Evolutionary conservation across 92 coral and sea anemone species (phyloP), one percentile per base, ranked within the genome.

Genomic region (Siderastrea radians): DNA sequence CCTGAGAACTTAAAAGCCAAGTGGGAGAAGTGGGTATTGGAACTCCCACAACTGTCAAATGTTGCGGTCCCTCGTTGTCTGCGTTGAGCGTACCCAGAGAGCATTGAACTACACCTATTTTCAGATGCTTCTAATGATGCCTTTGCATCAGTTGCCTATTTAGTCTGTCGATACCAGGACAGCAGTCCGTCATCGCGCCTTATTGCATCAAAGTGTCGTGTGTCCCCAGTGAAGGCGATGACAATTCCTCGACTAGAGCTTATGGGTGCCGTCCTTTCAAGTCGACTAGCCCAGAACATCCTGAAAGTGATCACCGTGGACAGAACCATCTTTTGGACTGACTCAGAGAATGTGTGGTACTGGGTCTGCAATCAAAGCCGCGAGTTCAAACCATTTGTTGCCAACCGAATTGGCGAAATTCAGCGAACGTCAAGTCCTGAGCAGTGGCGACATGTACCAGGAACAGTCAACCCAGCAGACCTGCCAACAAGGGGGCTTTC

Each of bases 251-350:
- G 54, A 6, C 75, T 60, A 47, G 87, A 90, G 64, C 81, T 90
- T 38, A 89, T 89, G 92, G 92, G 89, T 14, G 92, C 92, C 17
- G 84, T 89, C 14, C 89, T 89, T n/a, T n/a, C n/a, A n/a, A n/a
- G n/a, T n/a, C n/a, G n/a, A n/a, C n/a, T n/a, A n/a, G n/a, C n/a
- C n/a, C n/a, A n/a, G n/a, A n/a, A n/a, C n/a, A n/a, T n/a, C n/a
- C n/a, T n/a, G n/a, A n/a, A n/a, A n/a, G n/a, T n/a, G n/a, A n/a
- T n/a, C n/a, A n/a, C n/a, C n/a, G n/a, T n/a, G n/a, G n/a, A n/a
- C n/a, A n/a, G n/a, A n/a, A n/a, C n/a, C n/a, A n/a, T n/a, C n/a
- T n/a, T 45, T 51, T 92, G 92, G 90, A 84, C 92, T 3, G 87
- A 84, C 77, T 88, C 84, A n/a, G 76, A 77, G 15, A 88, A 92